Conservation (phyloP, 2,113 vertebrate species). For the Periophthalmus modestus region DNA sequence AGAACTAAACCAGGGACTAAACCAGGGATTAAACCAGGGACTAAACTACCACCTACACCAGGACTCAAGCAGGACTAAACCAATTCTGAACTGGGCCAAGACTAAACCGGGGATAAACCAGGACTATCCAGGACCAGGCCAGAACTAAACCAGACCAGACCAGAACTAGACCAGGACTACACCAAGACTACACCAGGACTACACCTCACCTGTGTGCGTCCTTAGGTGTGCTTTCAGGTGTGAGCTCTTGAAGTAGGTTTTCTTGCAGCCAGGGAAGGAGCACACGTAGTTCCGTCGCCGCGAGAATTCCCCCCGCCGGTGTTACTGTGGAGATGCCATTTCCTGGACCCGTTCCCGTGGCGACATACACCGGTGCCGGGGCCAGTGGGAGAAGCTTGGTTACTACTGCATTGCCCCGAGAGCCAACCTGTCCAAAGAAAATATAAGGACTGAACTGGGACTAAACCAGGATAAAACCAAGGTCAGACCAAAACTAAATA, state of each 20-base stretch:
- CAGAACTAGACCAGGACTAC: no score
- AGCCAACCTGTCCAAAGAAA: slow-evolving; percentile 37
- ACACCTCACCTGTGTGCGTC: slow-evolving; percentile 90
- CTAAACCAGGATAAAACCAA: neutral
- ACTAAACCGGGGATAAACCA: no score
- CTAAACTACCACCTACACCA: no score
- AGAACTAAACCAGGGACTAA: no score
- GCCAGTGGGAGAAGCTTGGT: slow-evolving; percentile 92
- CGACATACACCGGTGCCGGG: slow-evolving; percentile 87
- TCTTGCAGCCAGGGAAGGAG: slow-evolving; percentile 90
- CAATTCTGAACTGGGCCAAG: no score
- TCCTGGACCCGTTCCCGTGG: slow-evolving; percentile 83
- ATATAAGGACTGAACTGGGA: neutral
- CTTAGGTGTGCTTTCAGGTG: slow-evolving; percentile 98
- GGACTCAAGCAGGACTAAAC: no score
- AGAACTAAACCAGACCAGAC: no score
- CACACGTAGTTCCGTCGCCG: slow-evolving; percentile 92
- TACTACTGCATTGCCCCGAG: slow-evolving; percentile 57
- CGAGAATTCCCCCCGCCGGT: slow-evolving; percentile 84
- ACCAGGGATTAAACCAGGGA: neutral
- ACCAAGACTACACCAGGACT: no score
- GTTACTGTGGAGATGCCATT: slow-evolving; percentile 82
- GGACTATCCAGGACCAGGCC: no score
- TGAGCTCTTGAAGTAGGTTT: slow-evolving; percentile 99
- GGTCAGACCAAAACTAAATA: neutral